Conservation (phyloP, 2,113 vertebrate species). For the Chaetodon trifascialis region DNA sequence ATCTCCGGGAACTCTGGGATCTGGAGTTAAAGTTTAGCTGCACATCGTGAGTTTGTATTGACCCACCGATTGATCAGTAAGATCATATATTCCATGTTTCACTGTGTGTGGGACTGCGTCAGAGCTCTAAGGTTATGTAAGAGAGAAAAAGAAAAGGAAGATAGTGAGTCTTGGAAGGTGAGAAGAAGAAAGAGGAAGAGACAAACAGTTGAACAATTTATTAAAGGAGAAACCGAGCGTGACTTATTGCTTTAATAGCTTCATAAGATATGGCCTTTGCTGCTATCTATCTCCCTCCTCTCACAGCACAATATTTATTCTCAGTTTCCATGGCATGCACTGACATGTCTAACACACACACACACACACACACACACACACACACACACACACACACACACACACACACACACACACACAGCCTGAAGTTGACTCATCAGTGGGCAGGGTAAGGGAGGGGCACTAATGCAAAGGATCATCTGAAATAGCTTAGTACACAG, state of each 20-base stretch:
- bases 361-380: constrained; percentile 39
- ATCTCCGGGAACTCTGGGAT: not conserved
- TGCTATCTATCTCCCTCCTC: constrained; percentile 40
- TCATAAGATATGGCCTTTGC: constrained; percentile 51
- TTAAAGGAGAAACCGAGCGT: constrained; percentile 22
- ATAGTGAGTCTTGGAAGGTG: not conserved
- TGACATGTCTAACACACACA: constrained; percentile 28
- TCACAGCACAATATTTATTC: constrained; percentile 58
- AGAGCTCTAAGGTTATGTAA: not conserved
- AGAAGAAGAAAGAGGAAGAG: constrained; percentile 13
- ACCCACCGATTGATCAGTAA: not conserved
- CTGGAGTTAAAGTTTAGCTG: not conserved
- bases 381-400: constrained; percentile 18
- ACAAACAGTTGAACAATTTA: constrained; percentile 45
- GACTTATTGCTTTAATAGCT: constrained; percentile 53
- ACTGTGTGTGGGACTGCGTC: not conserved
- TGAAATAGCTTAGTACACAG: constrained; percentile 37
- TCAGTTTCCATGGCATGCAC: constrained; percentile 66
- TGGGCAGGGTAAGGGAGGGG: constrained; percentile 64
- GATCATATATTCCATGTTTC: constrained; percentile 2
- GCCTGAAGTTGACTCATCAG: constrained; percentile 62
- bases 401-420: constrained; percentile 18
- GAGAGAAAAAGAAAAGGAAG: not conserved
- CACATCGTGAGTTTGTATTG: not conserved
- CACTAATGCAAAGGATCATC: constrained; percentile 57